Conservation (phyloP, 2,888 invertebrate species). For the Sinelater perroti region DNA sequence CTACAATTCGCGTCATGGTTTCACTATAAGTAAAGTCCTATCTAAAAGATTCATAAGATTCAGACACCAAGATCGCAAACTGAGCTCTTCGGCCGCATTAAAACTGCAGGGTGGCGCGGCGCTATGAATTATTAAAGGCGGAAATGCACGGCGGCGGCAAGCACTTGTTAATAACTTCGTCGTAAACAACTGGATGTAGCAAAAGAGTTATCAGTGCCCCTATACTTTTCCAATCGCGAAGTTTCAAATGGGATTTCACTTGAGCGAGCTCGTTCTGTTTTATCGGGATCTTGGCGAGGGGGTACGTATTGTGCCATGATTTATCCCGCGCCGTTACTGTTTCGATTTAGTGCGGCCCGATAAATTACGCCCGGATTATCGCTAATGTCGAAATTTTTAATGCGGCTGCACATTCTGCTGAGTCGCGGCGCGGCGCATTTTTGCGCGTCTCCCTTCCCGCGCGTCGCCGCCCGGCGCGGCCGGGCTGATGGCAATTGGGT, state of each 20-base stretch:
- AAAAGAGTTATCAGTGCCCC: conserved; percentile 37
- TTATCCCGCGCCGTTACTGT: conserved; percentile 53
- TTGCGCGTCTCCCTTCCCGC: conserved; percentile 18
- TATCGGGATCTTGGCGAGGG: conserved; percentile 46
- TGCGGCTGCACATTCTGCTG: conserved; percentile 37
- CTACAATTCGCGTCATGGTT: neutral
- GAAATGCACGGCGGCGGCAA: conserved; percentile 23
- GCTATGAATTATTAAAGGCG: conserved; percentile 34
- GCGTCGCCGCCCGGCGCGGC: neutral
- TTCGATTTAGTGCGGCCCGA: conserved; percentile 51
- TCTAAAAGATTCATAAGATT: conserved; percentile 19
- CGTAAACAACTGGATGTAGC: conserved; percentile 38
- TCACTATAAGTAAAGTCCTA: conserved; percentile 9
- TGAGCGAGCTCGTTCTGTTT: conserved; percentile 48
- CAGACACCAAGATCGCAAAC: conserved; percentile 14
- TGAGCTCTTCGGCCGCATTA: conserved; percentile 25
- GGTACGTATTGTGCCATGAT: conserved; percentile 52
- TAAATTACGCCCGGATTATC: conserved; percentile 45
- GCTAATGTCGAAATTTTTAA: conserved; percentile 38
- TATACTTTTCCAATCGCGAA: conserved; percentile 49
- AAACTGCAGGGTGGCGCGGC: conserved; percentile 19
- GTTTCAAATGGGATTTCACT: conserved; percentile 50
- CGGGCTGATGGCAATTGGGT: conserved; percentile 18
- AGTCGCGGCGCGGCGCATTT: conserved; percentile 21
- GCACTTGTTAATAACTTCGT: conserved; percentile 38